phyloP scores from a whole-genome alignment of 2,888 invertebrate species.

The Lepidocyrtoides sp. region DNA sequence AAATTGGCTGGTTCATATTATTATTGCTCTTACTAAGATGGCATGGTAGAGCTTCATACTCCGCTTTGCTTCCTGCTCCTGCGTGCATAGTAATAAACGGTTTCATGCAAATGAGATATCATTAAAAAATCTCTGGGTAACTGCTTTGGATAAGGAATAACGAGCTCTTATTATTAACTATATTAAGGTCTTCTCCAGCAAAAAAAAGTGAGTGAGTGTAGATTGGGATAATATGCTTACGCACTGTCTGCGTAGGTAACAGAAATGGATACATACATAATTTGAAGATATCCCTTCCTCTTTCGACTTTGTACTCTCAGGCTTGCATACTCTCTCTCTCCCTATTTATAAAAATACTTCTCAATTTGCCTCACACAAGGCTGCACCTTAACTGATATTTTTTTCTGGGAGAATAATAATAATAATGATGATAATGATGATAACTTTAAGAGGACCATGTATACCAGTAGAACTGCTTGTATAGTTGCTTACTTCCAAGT shows the following conservation, averaged over 20 bases:
- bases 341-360: neutral
- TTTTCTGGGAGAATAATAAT: conserved; percentile 18
- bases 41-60: neutral
- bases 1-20: conserved; percentile 64
- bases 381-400: neutral
- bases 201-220: neutral
- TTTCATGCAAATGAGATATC: conserved; percentile 79
- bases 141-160: conserved; percentile 56
- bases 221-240: neutral
- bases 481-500: neutral
- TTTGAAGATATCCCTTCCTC: neutral
- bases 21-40: neutral
- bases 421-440: too few species aligned
- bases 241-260: too few species aligned
- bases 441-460: neutral
- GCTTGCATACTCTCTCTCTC: neutral
- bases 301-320: neutral
- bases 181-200: conserved; percentile 31
- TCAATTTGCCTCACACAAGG: conserved; percentile 25
- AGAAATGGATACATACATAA: neutral
- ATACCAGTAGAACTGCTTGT: too few species aligned
- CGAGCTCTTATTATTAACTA: conserved; percentile 70
- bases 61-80: neutral
- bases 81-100: conserved; percentile 71
- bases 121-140: conserved; percentile 71